Conservation (phyloP, 2,797 vertebrate species). For the Columba guinea region DNA sequence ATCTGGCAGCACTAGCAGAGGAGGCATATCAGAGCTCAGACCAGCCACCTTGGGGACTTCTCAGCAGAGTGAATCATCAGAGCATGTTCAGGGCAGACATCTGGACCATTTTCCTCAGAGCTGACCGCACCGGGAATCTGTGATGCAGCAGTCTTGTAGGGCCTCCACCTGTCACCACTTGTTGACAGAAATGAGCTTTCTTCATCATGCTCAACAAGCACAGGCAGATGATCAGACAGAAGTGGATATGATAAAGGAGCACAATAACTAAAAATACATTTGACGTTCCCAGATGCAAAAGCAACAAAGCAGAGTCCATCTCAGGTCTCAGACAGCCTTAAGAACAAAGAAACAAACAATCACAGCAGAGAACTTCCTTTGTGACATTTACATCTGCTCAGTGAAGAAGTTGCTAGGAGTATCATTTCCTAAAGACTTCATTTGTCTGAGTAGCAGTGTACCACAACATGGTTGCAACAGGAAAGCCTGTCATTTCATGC, state of each 20-base stretch:
- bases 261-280: background rate
- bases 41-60: background rate
- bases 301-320: background rate
- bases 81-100: background rate
- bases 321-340: background rate
- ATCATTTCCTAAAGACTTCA: background rate
- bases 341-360: background rate
- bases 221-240: background rate
- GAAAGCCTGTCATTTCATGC: background rate
- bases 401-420: background rate
- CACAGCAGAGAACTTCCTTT: background rate
- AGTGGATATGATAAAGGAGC: background rate
- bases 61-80: too few species aligned
- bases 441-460: background rate
- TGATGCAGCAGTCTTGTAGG: background rate
- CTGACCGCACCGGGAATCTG: background rate
- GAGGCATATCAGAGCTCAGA: background rate
- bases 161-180: background rate
- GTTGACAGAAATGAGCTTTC: background rate
- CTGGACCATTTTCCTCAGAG: background rate
- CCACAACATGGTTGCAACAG: background rate
- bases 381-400: background rate
- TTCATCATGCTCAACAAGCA: background rate
- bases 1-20: background rate
- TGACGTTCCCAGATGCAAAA: background rate